phyloP scores from a whole-genome alignment of 2,797 vertebrate genomes.

The Atherinosoma microstoma region DNA sequence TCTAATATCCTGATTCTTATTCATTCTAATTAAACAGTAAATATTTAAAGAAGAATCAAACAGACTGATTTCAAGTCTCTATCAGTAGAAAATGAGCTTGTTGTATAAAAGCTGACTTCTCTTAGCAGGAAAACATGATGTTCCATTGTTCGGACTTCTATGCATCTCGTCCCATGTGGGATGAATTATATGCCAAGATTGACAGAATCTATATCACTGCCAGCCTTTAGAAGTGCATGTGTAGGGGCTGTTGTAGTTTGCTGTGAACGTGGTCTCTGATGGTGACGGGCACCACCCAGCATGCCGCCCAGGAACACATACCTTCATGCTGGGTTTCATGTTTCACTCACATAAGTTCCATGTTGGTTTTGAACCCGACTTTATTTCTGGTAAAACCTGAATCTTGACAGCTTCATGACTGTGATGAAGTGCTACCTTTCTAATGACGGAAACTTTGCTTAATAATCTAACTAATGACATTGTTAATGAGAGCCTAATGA shows the following conservation, averaged over 20 bases:
- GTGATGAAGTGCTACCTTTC: background rate
- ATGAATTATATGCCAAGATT: constrained; percentile 44
- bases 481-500: background rate
- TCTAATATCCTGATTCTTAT: background rate
- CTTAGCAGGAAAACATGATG: constrained; percentile 13
- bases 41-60: constrained; percentile 5
- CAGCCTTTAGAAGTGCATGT: constrained; percentile 49
- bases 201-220: constrained; percentile 45
- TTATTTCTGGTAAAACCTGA: constrained; percentile 27
- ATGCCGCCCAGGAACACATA: constrained; percentile 36
- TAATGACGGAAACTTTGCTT: background rate
- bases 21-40: background rate
- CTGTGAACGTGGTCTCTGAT: constrained; percentile 39
- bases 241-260: constrained; percentile 35
- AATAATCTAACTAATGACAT: background rate
- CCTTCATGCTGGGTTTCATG: constrained; percentile 32
- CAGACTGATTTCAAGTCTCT: background rate
- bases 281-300: constrained; percentile 29
- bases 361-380: constrained; percentile 28
- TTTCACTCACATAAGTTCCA: constrained; percentile 30
- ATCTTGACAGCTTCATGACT: constrained; percentile 11
- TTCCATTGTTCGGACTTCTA: background rate
- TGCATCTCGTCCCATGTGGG: constrained; percentile 36
- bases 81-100: constrained; percentile 2
- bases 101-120: constrained; percentile 10